Conservation (phyloP, 1,140 invertebrate genomes). For the Nixonia krombeini region DNA sequence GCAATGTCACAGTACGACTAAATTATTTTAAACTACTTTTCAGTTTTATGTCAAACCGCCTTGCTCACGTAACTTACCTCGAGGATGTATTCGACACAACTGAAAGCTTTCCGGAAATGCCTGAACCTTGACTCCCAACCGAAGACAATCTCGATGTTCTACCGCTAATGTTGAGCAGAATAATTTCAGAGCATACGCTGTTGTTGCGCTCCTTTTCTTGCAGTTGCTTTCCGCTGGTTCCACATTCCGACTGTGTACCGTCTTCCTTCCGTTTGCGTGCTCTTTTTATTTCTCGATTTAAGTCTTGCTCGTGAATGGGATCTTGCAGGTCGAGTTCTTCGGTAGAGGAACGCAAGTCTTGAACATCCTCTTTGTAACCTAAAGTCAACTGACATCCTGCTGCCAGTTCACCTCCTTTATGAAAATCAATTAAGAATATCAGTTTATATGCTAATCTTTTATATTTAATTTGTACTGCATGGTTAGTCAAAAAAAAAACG, state of each 20-base stretch:
- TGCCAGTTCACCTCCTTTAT: slow-evolving; percentile 59
- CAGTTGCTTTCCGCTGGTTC: slow-evolving; percentile 58
- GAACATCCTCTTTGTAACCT: slow-evolving; percentile 83
- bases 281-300: slow-evolving; percentile 62
- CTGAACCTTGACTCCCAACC: slow-evolving; percentile 78
- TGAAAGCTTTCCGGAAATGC: slow-evolving; percentile 75
- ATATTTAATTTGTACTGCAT: no score
- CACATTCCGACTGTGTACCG: slow-evolving; percentile 70
- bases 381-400: slow-evolving; percentile 65
- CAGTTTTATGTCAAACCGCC: no score
- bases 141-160: slow-evolving; percentile 85
- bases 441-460: background rate
- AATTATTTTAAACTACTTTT: no score
- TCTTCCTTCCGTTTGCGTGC: slow-evolving; percentile 72
- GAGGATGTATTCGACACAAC: slow-evolving; percentile 66
- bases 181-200: slow-evolving; percentile 83
- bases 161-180: slow-evolving; percentile 84
- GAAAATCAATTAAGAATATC: background rate
- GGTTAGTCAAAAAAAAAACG: no score
- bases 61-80: no score
- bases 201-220: slow-evolving; percentile 81
- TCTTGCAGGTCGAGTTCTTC: slow-evolving; percentile 88
- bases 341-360: slow-evolving; percentile 86
- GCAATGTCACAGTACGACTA: no score
- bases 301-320: slow-evolving; percentile 73